Conservation (phyloP, 2,113 vertebrate species). For the Rhabdornis inornatus region DNA sequence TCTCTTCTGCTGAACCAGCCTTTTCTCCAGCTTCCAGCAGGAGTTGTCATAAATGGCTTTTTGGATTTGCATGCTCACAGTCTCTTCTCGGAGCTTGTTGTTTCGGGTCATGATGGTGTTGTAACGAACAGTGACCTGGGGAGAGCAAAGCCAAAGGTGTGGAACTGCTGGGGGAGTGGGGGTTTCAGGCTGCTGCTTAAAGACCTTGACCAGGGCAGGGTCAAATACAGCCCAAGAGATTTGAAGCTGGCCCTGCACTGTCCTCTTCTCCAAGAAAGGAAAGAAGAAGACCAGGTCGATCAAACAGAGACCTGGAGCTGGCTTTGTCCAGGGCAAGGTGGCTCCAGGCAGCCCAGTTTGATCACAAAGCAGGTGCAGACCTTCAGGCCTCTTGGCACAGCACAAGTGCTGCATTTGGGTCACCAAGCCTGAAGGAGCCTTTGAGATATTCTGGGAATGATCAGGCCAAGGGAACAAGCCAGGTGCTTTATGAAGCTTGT, state of each 20-base stretch:
- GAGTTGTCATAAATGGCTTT: not conserved
- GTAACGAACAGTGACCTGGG: not conserved
- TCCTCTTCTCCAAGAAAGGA: not conserved
- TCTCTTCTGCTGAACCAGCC: conserved; percentile 30
- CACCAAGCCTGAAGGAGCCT: conserved; percentile 5
- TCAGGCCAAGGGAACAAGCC: not conserved
- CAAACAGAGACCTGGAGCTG: not conserved
- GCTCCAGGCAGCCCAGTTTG: not conserved
- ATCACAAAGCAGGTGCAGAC: conserved; percentile 4
- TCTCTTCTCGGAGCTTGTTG: not conserved
- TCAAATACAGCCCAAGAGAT: not conserved
- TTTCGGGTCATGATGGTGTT: not conserved
- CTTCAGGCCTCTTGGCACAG: not conserved
- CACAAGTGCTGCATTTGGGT: not conserved
- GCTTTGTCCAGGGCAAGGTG: not conserved
- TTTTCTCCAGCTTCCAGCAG: conserved; percentile 31
- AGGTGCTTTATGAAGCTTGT: not conserved
- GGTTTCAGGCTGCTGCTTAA: not conserved
- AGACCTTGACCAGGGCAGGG: not conserved
- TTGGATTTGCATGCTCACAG: not conserved
- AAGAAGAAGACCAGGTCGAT: accelerated
- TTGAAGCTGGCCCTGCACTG: not conserved
- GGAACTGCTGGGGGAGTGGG: not conserved
- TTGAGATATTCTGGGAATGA: not conserved
- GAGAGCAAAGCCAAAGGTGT: not conserved